Conservation (phyloP, 2,888 invertebrate species). For the Platerodrilus igneus region DNA sequence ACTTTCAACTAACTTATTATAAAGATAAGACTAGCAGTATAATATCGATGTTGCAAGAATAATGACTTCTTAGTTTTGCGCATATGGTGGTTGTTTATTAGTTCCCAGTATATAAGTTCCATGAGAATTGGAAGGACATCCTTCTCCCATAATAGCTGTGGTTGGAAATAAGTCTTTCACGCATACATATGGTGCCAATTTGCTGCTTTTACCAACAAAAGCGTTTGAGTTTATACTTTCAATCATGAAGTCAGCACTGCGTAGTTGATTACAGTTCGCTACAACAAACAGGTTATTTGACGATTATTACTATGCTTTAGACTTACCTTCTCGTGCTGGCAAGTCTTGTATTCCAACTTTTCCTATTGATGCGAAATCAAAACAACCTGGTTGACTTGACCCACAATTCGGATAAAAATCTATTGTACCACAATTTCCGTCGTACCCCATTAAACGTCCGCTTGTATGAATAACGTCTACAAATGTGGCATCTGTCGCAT, state of each 20-base stretch:
- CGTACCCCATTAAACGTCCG: conserved; percentile 5
- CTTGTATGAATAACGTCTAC: conserved; percentile 11
- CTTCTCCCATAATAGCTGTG: conserved; percentile 2
- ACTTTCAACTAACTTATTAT: too few relatives aligned
- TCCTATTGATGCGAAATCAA: too few relatives aligned
- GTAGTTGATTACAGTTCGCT: conserved; percentile 8
- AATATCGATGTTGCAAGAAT: too few relatives aligned
- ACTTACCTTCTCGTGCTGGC: conserved; percentile 1
- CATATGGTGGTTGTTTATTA: too few relatives aligned
- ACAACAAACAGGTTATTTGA: neutral
- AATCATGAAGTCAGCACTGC: conserved; percentile 1
- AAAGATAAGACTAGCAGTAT: too few relatives aligned
- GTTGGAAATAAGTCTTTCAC: neutral
- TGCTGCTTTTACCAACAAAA: too few relatives aligned
- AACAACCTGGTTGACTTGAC: conserved; percentile 5
- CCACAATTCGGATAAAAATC: conserved; percentile 14
- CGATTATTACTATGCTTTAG: neutral
- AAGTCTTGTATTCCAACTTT: conserved; percentile 2
- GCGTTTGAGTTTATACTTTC: conserved; percentile 10
- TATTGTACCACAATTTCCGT: conserved; percentile 1
- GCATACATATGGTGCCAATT: too few relatives aligned
- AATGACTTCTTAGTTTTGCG: too few relatives aligned
- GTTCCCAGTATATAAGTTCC: too few relatives aligned
- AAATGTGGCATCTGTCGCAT: neutral
- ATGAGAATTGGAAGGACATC: neutral